Evolutionary conservation across 2,797 vertebrate species (phyloP).

Genomic region (Lepilemur septentrionalis): DNA sequence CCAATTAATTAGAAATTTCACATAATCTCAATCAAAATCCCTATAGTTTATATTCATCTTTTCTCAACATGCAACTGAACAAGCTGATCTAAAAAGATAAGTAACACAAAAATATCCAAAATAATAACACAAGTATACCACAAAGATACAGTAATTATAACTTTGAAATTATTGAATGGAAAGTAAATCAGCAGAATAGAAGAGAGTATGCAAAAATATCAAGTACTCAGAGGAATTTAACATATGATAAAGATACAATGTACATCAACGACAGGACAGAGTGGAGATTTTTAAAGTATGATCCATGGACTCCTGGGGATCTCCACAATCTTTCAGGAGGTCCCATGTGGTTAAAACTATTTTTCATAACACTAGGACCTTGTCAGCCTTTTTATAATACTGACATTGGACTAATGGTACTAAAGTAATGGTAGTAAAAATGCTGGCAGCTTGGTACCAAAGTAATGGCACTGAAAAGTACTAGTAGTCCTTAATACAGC

Average conservation of each 20-base stretch:
- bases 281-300: neutral
- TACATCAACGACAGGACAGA: neutral
- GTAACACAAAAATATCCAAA: neutral
- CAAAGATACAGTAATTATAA: constrained; percentile 4
- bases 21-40: constrained; percentile 6
- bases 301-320: neutral
- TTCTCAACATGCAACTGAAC: neutral
- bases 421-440: neutral
- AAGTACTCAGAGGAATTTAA: neutral
- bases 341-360: neutral
- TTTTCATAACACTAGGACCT: neutral
- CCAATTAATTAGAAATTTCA: constrained; percentile 41
- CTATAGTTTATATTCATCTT: neutral
- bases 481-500: neutral
- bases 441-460: neutral
- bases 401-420: neutral
- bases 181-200: neutral
- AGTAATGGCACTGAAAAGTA: neutral
- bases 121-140: neutral
- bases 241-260: neutral
- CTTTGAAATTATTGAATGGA: neutral
- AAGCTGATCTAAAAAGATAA: neutral
- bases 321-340: neutral
- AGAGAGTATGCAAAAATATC: neutral
- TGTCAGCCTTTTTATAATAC: neutral